Conservation (phyloP, 2,888 invertebrate species). For the Leptopterna dolabrata region DNA sequence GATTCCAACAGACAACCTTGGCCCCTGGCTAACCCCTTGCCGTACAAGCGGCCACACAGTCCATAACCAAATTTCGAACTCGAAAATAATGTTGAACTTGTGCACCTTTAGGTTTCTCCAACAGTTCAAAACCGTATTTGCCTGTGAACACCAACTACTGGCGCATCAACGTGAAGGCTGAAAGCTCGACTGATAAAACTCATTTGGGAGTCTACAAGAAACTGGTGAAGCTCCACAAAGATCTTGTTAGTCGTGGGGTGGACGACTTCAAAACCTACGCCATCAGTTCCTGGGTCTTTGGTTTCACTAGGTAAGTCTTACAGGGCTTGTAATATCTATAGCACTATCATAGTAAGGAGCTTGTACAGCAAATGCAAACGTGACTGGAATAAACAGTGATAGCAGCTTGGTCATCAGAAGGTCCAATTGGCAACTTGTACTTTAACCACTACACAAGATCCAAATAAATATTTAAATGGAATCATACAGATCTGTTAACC, state of each 20-base stretch:
- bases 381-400: too few relatives aligned
- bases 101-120: constrained; percentile 70
- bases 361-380: too few relatives aligned
- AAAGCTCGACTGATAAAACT: constrained; percentile 46
- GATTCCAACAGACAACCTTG: too few relatives aligned
- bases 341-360: too few relatives aligned
- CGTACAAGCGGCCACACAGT: too few relatives aligned
- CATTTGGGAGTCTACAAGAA: constrained; percentile 61
- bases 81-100: neutral
- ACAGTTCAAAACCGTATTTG: constrained; percentile 73
- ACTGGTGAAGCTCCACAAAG: constrained; percentile 1
- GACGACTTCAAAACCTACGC: constrained; percentile 22
- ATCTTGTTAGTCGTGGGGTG: neutral
- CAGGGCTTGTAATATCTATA: neutral
- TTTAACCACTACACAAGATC: too few relatives aligned
- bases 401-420: too few relatives aligned
- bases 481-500: too few relatives aligned
- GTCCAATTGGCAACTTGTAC: too few relatives aligned
- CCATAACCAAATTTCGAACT: too few relatives aligned
- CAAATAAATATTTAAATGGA: too few relatives aligned
- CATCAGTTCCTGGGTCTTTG: constrained; percentile 13
- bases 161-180: constrained; percentile 68
- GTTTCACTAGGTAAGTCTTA: constrained; percentile 1
- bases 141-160: constrained; percentile 75
- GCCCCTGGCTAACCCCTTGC: too few relatives aligned